Conservation (phyloP, 2,888 invertebrate species). For the Leucophora obtusa region DNA sequence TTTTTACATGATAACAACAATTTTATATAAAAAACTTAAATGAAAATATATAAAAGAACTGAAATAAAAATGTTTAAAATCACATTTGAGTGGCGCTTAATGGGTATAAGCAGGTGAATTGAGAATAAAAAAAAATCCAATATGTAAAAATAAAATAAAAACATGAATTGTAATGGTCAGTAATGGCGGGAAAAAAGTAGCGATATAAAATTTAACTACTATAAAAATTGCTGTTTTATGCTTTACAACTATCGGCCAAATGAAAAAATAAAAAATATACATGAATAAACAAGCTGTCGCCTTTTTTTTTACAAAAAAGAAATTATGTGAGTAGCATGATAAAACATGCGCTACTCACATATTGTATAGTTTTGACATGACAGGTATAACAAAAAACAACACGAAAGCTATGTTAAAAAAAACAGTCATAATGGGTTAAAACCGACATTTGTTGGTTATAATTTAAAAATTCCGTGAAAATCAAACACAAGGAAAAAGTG, state of each 20-base stretch:
- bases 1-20: constrained; percentile 56
- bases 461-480: too few relatives aligned
- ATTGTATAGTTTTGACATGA: constrained; percentile 51
- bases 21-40: neutral
- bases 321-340: constrained; percentile 36
- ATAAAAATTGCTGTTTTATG: constrained; percentile 11
- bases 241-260: constrained; percentile 31
- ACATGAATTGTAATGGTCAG: constrained; percentile 26
- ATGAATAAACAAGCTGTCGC: constrained; percentile 45
- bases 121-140: neutral
- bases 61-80: constrained; percentile 31
- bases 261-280: constrained; percentile 17
- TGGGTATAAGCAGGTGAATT: constrained; percentile 43
- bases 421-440: neutral
- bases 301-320: constrained; percentile 4
- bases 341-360: constrained; percentile 34
- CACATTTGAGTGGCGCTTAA: constrained; percentile 47
- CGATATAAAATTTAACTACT: constrained; percentile 47
- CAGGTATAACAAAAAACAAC: constrained; percentile 42
- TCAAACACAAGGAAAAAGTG: too few relatives aligned
- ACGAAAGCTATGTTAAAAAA: constrained; percentile 28
- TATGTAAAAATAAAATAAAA: neutral
- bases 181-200: constrained; percentile 13
- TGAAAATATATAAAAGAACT: neutral
- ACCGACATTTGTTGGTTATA: too few relatives aligned